Percentiles rank a stretch among this genome's conserved stretches.
Conservation (phyloP, 1,140 invertebrate genomes). For the Mactra quadrangularis region DNA sequence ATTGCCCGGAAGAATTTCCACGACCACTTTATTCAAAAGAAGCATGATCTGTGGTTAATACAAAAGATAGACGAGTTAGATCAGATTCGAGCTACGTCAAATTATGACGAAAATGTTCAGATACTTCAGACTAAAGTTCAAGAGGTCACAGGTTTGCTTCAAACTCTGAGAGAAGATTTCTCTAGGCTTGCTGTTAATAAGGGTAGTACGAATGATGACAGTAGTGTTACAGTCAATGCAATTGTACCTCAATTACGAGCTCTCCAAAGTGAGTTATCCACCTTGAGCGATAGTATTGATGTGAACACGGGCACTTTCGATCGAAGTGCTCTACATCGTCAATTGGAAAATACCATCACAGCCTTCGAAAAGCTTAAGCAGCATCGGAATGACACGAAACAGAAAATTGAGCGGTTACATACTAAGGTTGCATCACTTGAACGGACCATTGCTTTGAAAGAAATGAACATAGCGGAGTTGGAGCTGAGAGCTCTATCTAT, state of each 20-base stretch:
- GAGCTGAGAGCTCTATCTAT: conserved; percentile 69
- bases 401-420: conserved; percentile 64
- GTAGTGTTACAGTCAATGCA: not conserved
- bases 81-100: no score
- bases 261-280: conserved; percentile 8
- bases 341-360: conserved; percentile 69
- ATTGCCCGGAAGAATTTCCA: conserved; percentile 59
- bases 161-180: not conserved
- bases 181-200: not conserved
- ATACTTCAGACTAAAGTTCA: not conserved
- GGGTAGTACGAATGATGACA: not conserved
- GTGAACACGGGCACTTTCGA: conserved; percentile 68
- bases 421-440: no score
- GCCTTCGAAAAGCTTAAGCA: conserved; percentile 64
- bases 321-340: conserved; percentile 67
- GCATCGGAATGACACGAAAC: conserved; percentile 36
- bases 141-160: not conserved
- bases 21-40: conserved; percentile 57
- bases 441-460: conserved; percentile 69
- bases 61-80: conserved; percentile 27
- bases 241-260: conserved; percentile 6
- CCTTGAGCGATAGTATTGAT: conserved; percentile 32
- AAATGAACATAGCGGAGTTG: conserved; percentile 71
- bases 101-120: no score
- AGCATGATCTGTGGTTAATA: conserved; percentile 52